Conservation (phyloP, 2,888 invertebrate genomes). For the Spodoptera exigua region DNA sequence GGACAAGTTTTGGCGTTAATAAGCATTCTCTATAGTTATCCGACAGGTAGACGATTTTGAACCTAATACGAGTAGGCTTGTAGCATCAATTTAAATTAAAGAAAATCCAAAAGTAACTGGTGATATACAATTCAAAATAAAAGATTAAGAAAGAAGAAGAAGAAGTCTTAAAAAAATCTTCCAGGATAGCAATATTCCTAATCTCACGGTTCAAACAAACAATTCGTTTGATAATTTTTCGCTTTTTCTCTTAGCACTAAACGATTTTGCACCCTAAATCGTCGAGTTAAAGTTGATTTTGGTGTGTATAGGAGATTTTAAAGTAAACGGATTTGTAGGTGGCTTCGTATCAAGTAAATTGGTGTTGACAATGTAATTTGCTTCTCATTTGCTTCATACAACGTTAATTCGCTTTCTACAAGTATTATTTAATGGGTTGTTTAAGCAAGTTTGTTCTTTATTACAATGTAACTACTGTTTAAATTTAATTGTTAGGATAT, state of each 20-base stretch:
- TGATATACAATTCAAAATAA: no score
- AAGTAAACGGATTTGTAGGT: constrained; percentile 42
- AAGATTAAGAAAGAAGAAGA: no score
- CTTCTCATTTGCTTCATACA: constrained; percentile 65
- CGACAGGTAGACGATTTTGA: no score
- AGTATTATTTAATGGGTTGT: constrained; percentile 36
- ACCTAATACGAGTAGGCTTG: no score
- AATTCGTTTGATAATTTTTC: constrained; percentile 24
- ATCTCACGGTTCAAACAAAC: constrained; percentile 30
- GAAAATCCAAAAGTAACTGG: no score
- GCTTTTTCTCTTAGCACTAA: constrained; percentile 16
- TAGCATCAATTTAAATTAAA: no score
- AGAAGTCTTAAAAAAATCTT: no score
- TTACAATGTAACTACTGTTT: constrained; percentile 11
- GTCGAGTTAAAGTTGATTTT: constrained; percentile 16
- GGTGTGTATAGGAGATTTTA: constrained; percentile 10
- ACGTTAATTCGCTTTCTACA: constrained; percentile 36
- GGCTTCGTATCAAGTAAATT: constrained; percentile 65
- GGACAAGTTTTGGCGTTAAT: no score
- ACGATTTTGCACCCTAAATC: constrained; percentile 12
- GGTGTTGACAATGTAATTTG: constrained; percentile 72
- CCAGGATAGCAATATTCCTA: constrained; percentile 24
- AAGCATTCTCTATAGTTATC: no score
- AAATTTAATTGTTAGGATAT: background rate
- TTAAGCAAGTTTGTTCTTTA: constrained; percentile 20